Conservation (phyloP, 2,113 vertebrate genomes). For the Leptodactylus fuscus region DNA sequence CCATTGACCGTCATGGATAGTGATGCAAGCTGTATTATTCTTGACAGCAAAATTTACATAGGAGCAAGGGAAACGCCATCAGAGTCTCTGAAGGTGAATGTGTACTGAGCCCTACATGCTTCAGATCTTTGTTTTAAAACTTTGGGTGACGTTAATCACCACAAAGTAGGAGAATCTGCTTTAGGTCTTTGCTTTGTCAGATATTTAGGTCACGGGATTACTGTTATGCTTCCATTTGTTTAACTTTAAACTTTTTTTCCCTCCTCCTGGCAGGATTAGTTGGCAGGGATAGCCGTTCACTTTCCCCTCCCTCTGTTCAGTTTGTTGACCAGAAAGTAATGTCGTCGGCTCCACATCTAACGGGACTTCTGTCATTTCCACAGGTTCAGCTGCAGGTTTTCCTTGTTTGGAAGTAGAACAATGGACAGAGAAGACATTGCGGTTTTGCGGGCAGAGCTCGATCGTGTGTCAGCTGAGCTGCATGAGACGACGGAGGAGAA, state of each 20-base stretch:
- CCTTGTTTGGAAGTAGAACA: neutral
- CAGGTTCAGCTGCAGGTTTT: conserved; percentile 8
- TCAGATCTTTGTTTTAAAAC: no score
- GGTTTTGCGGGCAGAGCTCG: conserved; percentile 73
- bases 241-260: neutral
- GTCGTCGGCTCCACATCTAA: neutral
- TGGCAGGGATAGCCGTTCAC: neutral
- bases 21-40: no score
- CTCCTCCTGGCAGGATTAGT: neutral
- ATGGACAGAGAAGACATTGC: conserved; percentile 52
- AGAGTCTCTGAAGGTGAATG: neutral
- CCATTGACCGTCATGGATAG: no score
- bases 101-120: neutral
- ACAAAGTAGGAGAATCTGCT: neutral
- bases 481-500: conserved; percentile 84
- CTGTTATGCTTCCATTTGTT: neutral
- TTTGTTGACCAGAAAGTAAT: neutral
- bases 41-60: no score
- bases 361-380: neutral
- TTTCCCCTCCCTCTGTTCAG: neutral
- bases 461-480: conserved; percentile 79
- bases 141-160: neutral
- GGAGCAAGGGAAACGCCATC: neutral
- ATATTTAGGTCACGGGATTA: conserved; percentile 35
- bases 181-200: neutral